A percentile compares a stretch with the other conserved stretches of the same genome.
These are phyloP conservation scores for Zeugodacus cucurbitae DNA, from an alignment of 1,140 invertebrate genomes.

Conservation along the genomic window DNA sequence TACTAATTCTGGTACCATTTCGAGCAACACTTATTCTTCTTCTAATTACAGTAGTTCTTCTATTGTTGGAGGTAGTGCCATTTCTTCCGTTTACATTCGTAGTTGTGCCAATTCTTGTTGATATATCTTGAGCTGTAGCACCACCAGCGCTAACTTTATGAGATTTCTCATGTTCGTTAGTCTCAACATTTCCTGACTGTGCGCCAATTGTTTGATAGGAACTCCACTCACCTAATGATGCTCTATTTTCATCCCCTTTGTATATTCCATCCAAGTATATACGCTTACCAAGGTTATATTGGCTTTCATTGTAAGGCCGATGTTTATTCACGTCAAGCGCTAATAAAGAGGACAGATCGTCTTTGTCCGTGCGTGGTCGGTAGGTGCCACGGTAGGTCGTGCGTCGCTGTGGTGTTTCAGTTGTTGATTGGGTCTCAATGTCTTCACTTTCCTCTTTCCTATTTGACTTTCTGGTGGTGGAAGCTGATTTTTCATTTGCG, in stretches of 20 bases:
- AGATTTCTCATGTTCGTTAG: background rate
- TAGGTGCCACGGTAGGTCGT: slow-evolving; percentile 30
- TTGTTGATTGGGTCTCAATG: background rate
- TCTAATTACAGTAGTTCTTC: slow-evolving; percentile 6
- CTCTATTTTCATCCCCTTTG: background rate
- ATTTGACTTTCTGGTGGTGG: background rate
- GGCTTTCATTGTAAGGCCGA: background rate
- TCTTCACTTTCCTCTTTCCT: background rate
- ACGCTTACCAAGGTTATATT: slow-evolving; percentile 51
- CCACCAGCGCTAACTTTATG: background rate
- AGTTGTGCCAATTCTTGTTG: background rate
- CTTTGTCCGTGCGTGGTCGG: slow-evolving; percentile 2
- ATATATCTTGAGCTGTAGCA: background rate
- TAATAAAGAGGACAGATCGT: slow-evolving; percentile 26
- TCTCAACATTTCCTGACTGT: background rate
- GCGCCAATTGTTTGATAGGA: background rate
- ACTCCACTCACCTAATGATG: background rate
- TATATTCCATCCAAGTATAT: slow-evolving; percentile 43
- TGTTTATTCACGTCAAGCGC: slow-evolving; percentile 14
- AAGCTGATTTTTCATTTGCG: background rate
- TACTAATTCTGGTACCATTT: background rate
- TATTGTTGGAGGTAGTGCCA: background rate
- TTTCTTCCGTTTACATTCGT: background rate
- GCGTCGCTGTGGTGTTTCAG: background rate
- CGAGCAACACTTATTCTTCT: background rate